These are phyloP conservation scores for Ophion ellenae DNA, from an alignment of 2,888 invertebrate species.

Conservation along the genomic window DNA sequence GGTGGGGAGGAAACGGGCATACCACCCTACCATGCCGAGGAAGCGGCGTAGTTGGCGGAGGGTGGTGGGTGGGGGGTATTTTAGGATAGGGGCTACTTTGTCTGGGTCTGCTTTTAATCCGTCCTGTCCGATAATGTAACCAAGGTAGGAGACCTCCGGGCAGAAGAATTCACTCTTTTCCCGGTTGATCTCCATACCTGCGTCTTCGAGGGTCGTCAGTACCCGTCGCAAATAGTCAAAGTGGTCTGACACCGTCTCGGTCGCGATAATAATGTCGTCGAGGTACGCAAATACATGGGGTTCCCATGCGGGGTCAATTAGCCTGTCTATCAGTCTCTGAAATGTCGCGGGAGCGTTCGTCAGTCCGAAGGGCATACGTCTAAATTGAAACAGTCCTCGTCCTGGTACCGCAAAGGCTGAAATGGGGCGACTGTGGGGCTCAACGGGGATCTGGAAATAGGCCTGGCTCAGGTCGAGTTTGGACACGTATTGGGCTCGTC, in stretches of 20 bases:
- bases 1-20: no score
- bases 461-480: constrained; percentile 8
- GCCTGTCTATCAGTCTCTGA: constrained; percentile 6
- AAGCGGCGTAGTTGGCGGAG: no score
- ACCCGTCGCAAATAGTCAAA: background rate
- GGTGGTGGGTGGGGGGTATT: no score
- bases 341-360: constrained; percentile 28
- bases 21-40: no score
- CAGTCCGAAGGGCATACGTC: constrained; percentile 20
- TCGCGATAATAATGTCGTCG: constrained; percentile 7
- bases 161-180: constrained; percentile 21
- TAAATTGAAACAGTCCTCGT: background rate
- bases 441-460: constrained; percentile 7
- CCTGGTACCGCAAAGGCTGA: background rate
- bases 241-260: background rate
- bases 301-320: constrained; percentile 7
- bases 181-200: background rate
- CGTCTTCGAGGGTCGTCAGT: background rate
- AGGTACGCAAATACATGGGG: constrained; percentile 16
- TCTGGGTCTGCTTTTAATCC: no score
- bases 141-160: constrained; percentile 5
- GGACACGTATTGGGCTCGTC: no score
- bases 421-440: background rate
- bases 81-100: no score
- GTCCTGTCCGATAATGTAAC: no score